Evolutionary conservation across 2,113 vertebrate genomes (phyloP).

Genomic region (Podiceps cristatus): DNA sequence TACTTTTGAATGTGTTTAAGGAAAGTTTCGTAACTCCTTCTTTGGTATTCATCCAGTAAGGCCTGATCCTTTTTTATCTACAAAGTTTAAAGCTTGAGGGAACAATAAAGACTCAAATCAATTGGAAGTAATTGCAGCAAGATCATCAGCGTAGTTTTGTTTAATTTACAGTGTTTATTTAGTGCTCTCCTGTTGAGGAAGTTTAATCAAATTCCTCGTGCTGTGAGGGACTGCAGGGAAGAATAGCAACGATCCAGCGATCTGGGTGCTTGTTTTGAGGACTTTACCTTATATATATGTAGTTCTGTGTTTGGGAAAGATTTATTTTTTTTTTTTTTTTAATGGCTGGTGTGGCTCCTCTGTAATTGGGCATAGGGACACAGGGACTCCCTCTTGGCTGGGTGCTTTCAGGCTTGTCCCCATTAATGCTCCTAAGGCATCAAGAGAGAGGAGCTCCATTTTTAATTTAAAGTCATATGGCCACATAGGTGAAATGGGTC

Average conservation of each 20-base stretch:
- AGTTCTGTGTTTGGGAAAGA: neutral
- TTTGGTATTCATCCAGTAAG: slow-evolving; percentile 26
- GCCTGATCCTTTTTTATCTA: slow-evolving; percentile 4
- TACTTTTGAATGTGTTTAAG: neutral
- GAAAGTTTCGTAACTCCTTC: neutral
- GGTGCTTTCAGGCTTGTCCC: neutral
- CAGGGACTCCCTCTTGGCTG: neutral
- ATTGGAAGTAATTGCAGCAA: slow-evolving; percentile 55
- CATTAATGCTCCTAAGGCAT: neutral
- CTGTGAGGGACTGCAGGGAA: neutral
- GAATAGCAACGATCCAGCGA: accelerated
- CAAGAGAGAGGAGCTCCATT: neutral
- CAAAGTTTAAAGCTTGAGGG: slow-evolving; percentile 11
- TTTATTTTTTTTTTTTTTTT: neutral
- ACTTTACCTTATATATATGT: neutral
- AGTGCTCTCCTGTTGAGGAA: slow-evolving; percentile 21
- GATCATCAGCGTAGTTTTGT: slow-evolving; percentile 63
- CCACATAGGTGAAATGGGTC: neutral
- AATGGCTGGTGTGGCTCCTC: neutral
- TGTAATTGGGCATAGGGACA: neutral
- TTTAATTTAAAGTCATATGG: neutral
- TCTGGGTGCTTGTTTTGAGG: neutral
- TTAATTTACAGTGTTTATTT: slow-evolving; percentile 60
- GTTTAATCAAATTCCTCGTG: slow-evolving; percentile 15
- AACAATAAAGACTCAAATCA: slow-evolving; percentile 53